These are phyloP conservation scores for Salarias fasciatus DNA, from an alignment of 2,797 vertebrate genomes.

Conservation along the genomic window DNA sequence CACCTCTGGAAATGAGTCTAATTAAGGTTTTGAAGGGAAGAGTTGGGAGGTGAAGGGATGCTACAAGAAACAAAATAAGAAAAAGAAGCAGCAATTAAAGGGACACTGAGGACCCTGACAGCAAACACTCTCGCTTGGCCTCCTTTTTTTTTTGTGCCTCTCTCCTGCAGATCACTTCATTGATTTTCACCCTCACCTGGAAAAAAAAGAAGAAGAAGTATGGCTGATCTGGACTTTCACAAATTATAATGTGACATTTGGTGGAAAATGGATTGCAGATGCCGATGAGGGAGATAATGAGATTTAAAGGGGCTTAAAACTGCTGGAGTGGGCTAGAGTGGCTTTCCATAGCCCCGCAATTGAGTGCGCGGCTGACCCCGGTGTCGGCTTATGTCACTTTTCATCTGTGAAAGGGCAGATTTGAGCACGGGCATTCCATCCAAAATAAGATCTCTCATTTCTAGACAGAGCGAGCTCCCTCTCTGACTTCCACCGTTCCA, in stretches of 20 bases:
- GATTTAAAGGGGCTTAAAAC: slow-evolving; percentile 64
- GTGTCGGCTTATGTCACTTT: slow-evolving; percentile 64
- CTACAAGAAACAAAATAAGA: not conserved
- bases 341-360: slow-evolving; percentile 54
- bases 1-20: no score
- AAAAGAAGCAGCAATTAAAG: slow-evolving; percentile 11
- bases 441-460: slow-evolving; percentile 50
- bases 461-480: slow-evolving; percentile 27
- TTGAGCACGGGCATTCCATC: slow-evolving; percentile 22
- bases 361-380: slow-evolving; percentile 61
- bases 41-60: not conserved
- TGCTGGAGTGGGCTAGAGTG: slow-evolving; percentile 47
- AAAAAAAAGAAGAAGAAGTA: slow-evolving; percentile 28
- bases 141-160: slow-evolving; percentile 7
- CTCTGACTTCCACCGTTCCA: slow-evolving; percentile 28
- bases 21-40: no score
- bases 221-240: slow-evolving; percentile 36
- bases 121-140: not conserved
- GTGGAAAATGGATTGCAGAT: slow-evolving; percentile 60
- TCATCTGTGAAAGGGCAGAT: slow-evolving; percentile 59
- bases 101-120: not conserved
- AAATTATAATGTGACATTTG: slow-evolving; percentile 73
- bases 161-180: slow-evolving; percentile 23
- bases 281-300: slow-evolving; percentile 57
- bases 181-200: slow-evolving; percentile 46